phyloP scores from a whole-genome alignment of 2,113 vertebrate genomes.

The Spermophilus dauricus region DNA sequence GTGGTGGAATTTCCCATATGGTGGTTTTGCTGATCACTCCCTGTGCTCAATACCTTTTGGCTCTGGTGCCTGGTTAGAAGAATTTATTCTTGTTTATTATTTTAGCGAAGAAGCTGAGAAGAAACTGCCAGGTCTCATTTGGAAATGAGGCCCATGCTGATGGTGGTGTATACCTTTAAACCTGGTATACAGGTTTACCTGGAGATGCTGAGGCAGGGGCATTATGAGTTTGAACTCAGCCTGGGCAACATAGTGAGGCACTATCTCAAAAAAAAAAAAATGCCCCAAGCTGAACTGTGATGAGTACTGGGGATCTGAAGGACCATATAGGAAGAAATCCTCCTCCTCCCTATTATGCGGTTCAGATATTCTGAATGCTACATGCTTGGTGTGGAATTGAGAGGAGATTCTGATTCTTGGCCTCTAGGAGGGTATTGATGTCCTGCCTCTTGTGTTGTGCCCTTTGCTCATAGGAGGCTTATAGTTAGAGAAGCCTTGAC shows the following conservation, averaged over 20 bases:
- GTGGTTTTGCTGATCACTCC: background rate
- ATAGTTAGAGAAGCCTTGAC: background rate
- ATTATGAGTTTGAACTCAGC: background rate
- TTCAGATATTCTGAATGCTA: background rate
- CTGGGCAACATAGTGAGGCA: background rate
- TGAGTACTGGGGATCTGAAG: background rate
- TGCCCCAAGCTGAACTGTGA: background rate
- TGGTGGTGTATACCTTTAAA: background rate
- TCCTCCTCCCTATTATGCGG: background rate
- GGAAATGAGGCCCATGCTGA: background rate
- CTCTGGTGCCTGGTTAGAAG: background rate
- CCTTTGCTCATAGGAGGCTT: background rate
- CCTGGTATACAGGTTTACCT: background rate
- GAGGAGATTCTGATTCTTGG: background rate
- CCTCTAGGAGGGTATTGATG: background rate
- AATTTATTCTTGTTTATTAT: background rate
- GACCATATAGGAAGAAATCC: background rate
- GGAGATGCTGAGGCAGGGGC: background rate
- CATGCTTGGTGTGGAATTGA: background rate
- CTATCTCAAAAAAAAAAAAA: background rate
- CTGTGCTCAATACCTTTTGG: constrained; percentile 18
- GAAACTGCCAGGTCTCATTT: background rate
- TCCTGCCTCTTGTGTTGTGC: background rate
- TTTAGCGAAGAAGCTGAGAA: background rate
- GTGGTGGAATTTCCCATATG: background rate